Evolutionary conservation across 1,140 invertebrate species (phyloP).

Genomic region (Dinothrombium tinctorium): DNA sequence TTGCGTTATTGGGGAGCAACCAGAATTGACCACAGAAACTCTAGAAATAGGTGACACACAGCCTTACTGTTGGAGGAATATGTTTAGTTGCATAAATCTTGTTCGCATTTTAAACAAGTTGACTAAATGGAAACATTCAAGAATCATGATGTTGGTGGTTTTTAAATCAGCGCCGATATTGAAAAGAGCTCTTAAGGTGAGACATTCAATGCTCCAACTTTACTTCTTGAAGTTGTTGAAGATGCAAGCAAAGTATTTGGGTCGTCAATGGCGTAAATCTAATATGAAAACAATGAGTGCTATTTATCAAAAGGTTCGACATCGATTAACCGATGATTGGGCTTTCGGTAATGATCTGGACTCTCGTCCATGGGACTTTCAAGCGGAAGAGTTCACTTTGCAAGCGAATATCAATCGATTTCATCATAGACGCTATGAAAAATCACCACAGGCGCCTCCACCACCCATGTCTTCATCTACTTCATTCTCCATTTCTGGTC

Average conservation of each 20-base stretch:
- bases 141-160: constrained; percentile 99
- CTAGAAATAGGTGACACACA: constrained; percentile 21
- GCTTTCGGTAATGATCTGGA: constrained; percentile 97
- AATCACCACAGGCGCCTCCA: constrained; percentile 8
- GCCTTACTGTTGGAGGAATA: constrained; percentile 84
- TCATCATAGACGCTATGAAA: constrained; percentile 65
- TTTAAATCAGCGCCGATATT: constrained; percentile 98
- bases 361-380: constrained; percentile 92
- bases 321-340: constrained; percentile 93
- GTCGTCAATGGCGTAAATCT: constrained; percentile 91
- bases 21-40: constrained; percentile 67
- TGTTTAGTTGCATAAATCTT: constrained; percentile 94
- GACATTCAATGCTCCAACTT: constrained; percentile 91
- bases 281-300: constrained; percentile 99
- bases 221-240: constrained; percentile 94
- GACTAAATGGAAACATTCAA: constrained; percentile 96
- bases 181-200: constrained; percentile 77
- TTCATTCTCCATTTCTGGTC: neutral
- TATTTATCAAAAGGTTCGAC: constrained; percentile 79
- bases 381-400: constrained; percentile 86
- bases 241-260: constrained; percentile 98
- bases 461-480: neutral
- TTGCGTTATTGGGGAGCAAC: constrained; percentile 85
- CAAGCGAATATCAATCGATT: constrained; percentile 82
- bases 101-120: constrained; percentile 91